These are phyloP conservation scores for Hyperoplus immaculatus DNA, from an alignment of 2,797 vertebrate genomes.

Conservation along the genomic window DNA sequence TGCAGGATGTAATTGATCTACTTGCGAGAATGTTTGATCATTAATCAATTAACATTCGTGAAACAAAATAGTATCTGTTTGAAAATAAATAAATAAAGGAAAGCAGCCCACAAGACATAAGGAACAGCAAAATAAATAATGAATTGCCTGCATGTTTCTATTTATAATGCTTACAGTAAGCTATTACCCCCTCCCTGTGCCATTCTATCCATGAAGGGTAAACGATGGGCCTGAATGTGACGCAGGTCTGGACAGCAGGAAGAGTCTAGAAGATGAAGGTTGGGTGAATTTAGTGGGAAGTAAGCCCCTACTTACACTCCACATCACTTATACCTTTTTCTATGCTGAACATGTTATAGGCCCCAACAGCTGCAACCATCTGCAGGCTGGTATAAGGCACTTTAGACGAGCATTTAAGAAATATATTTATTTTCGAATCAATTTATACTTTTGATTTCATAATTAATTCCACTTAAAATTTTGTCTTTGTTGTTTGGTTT, in stretches of 20 bases:
- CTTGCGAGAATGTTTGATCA: slow-evolving; percentile 73
- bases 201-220: slow-evolving; percentile 51
- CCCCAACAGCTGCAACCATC: slow-evolving; percentile 38
- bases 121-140: slow-evolving; percentile 73
- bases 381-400: slow-evolving; percentile 15
- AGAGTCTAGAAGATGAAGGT: slow-evolving; percentile 8
- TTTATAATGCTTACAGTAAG: slow-evolving; percentile 76
- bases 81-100: slow-evolving; percentile 24
- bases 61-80: slow-evolving; percentile 78
- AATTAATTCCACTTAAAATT: neutral
- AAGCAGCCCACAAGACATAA: slow-evolving; percentile 59
- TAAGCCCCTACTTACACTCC: slow-evolving; percentile 14
- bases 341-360: slow-evolving; percentile 48
- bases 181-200: slow-evolving; percentile 36
- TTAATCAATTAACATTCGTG: slow-evolving; percentile 85
- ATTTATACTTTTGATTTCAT: slow-evolving; percentile 8
- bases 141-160: slow-evolving; percentile 66
- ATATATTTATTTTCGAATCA: neutral
- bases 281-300: neutral
- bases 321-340: slow-evolving; percentile 22
- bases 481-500: too few species aligned
- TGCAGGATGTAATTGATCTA: slow-evolving; percentile 82
- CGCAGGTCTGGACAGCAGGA: slow-evolving; percentile 43
- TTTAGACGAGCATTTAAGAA: neutral
- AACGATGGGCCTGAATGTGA: slow-evolving; percentile 51